A percentile compares a stretch with the other conserved stretches of the same genome.
Conservation (phyloP, 2,113 vertebrate genomes). For the Phrynocephalus versicolor region DNA sequence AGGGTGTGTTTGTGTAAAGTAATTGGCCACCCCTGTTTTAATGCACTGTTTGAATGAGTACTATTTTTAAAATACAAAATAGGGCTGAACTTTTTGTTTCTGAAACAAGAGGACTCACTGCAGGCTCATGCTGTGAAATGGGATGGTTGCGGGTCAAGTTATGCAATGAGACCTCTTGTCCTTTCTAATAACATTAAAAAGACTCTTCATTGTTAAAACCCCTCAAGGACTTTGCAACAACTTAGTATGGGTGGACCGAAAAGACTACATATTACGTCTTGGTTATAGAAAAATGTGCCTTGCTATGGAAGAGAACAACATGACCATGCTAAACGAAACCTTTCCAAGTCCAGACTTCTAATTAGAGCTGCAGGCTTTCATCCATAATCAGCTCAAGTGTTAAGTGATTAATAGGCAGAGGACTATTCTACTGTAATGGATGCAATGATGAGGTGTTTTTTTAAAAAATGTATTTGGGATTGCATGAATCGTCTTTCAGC, state of each 20-base stretch:
- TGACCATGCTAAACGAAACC: background rate
- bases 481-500: background rate
- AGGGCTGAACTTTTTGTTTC: too few relatives aligned
- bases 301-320: background rate
- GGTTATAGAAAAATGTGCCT: background rate
- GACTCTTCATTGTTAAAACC: background rate
- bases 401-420: background rate
- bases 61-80: too few relatives aligned
- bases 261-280: background rate
- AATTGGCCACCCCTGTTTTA: too few relatives aligned
- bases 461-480: background rate
- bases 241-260: background rate
- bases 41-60: too few relatives aligned
- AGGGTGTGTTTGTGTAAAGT: too few relatives aligned
- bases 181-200: background rate
- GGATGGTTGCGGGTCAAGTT: background rate
- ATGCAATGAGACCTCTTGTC: background rate
- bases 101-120: too few relatives aligned
- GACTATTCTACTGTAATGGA: background rate
- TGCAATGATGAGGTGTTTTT: background rate
- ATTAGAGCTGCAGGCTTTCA: background rate
- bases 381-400: background rate
- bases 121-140: background rate
- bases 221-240: background rate
- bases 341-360: slow-evolving; percentile 9